Percentiles rank a stretch among this genome's conserved stretches.
Evolutionary conservation across 2,797 vertebrate species (phyloP).

Genomic region (Euthynnus affinis): DNA sequence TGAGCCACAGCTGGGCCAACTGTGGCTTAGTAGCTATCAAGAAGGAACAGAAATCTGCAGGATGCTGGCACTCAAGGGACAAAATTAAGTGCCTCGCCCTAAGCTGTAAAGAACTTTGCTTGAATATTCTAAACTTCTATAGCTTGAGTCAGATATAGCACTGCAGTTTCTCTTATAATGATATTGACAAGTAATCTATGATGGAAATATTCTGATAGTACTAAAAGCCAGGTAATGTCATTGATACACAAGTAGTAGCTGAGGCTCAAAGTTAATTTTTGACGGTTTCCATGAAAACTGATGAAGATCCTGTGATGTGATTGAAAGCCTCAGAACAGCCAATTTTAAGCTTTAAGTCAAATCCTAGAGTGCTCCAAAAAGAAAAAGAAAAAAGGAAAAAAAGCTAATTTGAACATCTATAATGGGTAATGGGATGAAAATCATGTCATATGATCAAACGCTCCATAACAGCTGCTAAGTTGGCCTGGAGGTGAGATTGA

Average conservation of each 20-base stretch:
- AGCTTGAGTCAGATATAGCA: background rate
- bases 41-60: background rate
- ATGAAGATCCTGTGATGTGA: no score
- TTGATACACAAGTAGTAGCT: background rate
- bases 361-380: no score
- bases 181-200: background rate
- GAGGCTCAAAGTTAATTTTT: background rate
- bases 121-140: background rate
- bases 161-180: background rate
- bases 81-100: background rate
- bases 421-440: background rate
- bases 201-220: background rate
- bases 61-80: background rate
- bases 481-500: background rate
- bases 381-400: no score
- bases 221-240: background rate
- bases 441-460: background rate
- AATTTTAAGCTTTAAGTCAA: no score
- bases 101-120: background rate
- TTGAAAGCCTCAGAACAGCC: no score
- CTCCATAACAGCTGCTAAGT: no score
- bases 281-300: background rate
- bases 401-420: no score
- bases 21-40: background rate
- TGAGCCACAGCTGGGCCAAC: background rate